A percentile compares a stretch with the other conserved stretches of the same genome.
These are phyloP conservation scores for Cephus rjabovi DNA, from an alignment of 2,888 invertebrate species.

Conservation along the genomic window DNA sequence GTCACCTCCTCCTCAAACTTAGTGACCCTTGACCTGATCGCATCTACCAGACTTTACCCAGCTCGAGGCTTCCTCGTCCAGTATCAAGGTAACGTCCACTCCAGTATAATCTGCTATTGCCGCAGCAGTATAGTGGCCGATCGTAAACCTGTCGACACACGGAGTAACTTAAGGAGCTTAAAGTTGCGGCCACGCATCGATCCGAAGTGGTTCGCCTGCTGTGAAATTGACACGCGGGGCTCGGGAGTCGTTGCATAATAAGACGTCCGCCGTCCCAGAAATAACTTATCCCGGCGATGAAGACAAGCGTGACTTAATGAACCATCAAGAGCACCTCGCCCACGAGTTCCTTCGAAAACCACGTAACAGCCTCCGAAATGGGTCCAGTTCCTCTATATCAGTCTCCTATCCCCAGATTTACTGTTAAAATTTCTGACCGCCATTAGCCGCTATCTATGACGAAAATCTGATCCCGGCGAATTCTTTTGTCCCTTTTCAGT, in stretches of 20 bases:
- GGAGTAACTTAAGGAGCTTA: not conserved
- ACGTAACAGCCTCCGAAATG: not conserved
- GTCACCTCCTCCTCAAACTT: slow-evolving; percentile 56
- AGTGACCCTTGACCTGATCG: slow-evolving; percentile 58
- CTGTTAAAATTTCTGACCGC: not conserved
- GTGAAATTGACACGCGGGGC: not conserved
- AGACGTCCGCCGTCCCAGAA: not conserved
- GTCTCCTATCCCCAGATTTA: not conserved
- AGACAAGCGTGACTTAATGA: slow-evolving; percentile 5
- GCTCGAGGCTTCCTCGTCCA: slow-evolving; percentile 60
- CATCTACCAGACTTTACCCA: slow-evolving; percentile 49
- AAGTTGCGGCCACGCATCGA: slow-evolving; percentile 2
- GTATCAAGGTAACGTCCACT: slow-evolving; percentile 53
- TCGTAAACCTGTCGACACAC: not conserved
- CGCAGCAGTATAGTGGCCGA: not conserved
- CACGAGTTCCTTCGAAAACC: not conserved
- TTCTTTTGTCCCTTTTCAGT: slow-evolving; percentile 63
- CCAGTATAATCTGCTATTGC: not conserved
- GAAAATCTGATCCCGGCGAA: not conserved
- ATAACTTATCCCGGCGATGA: not conserved
- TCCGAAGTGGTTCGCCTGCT: not conserved
- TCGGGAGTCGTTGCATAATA: not conserved
- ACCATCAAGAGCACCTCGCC: not conserved
- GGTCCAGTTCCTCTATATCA: not conserved
- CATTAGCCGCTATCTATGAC: not conserved